Evolutionary conservation across 1,140 invertebrate species (phyloP).

Genomic region (Colletes latitarsis): DNA sequence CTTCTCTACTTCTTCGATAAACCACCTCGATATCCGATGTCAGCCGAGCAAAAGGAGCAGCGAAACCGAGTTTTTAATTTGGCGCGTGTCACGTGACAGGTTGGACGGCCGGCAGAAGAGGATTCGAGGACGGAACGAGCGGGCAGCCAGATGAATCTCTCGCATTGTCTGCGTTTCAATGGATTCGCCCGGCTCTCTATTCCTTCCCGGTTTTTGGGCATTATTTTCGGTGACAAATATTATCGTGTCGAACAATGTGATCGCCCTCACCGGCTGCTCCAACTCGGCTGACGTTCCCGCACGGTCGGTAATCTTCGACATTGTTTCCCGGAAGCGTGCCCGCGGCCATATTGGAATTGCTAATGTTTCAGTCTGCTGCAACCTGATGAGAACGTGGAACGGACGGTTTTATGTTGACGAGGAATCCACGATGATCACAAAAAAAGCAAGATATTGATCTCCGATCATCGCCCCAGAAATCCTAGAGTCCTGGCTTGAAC

Average conservation of each 20-base stretch:
- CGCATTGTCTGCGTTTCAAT: slow-evolving; percentile 80
- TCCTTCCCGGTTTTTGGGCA: slow-evolving; percentile 76
- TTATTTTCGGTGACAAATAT: slow-evolving; percentile 81
- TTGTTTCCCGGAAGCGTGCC: slow-evolving; percentile 76
- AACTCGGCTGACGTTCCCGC: slow-evolving; percentile 53
- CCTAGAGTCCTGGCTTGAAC: too few relatives aligned
- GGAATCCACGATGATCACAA: slow-evolving; percentile 51
- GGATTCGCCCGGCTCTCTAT: slow-evolving; percentile 75
- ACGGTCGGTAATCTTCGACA: slow-evolving; percentile 78
- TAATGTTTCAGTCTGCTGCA: slow-evolving; percentile 64
- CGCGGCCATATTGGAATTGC: slow-evolving; percentile 74
- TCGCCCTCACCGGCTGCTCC: slow-evolving; percentile 74
- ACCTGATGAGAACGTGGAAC: slow-evolving; percentile 50
- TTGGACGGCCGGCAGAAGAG: slow-evolving; percentile 65
- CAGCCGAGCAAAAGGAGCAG: slow-evolving; percentile 67
- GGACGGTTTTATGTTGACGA: slow-evolving; percentile 47
- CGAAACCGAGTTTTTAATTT: slow-evolving; percentile 80
- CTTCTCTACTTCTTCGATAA: slow-evolving; percentile 40
- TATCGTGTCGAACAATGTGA: slow-evolving; percentile 81
- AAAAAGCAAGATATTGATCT: slow-evolving; percentile 50
- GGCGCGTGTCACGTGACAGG: slow-evolving; percentile 78
- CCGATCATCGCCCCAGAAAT: not conserved
- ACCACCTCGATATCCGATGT: slow-evolving; percentile 66
- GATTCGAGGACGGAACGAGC: slow-evolving; percentile 61
- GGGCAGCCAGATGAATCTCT: slow-evolving; percentile 79